These are phyloP conservation scores for Galaxea fascicularis DNA, from an alignment of 92 coral and sea anemone genomes.

Conservation along the genomic window DNA sequence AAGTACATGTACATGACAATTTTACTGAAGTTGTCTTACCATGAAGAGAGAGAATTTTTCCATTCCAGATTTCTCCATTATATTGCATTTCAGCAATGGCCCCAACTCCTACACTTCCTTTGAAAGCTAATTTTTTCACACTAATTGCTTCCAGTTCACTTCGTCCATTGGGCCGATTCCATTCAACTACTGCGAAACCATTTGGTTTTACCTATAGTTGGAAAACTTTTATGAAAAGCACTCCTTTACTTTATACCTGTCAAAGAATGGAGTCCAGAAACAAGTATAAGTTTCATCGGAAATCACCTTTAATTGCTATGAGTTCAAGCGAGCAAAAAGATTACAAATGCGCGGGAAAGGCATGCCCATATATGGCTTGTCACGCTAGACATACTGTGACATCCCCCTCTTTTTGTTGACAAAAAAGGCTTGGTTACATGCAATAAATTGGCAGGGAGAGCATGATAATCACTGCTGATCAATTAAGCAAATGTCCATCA, in stretches of 20 bases:
- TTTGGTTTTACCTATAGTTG: background rate
- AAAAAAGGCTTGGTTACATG: background rate
- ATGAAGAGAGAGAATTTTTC: conserved; percentile 5
- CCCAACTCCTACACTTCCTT: background rate
- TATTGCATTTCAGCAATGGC: conserved; percentile 1
- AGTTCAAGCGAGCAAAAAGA: too few relatives aligned
- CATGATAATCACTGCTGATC: background rate
- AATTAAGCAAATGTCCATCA: background rate
- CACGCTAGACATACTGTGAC: too few relatives aligned
- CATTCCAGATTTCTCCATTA: background rate
- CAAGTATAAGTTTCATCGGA: too few relatives aligned
- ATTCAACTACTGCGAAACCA: background rate
- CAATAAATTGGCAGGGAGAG: background rate
- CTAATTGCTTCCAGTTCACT: background rate
- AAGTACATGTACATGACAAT: background rate
- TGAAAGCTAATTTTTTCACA: background rate
- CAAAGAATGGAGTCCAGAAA: too few relatives aligned
- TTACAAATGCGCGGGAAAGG: too few relatives aligned
- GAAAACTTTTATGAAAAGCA: background rate
- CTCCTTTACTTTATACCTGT: too few relatives aligned
- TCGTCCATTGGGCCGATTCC: background rate
- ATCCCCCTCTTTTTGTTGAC: background rate
- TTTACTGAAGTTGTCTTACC: too few relatives aligned
- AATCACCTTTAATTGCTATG: too few relatives aligned
- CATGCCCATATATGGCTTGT: too few relatives aligned